A percentile compares a stretch with the other conserved stretches of the same genome.
These are phyloP conservation scores for Heliconius hewitsoni DNA, from an alignment of 1,140 invertebrate genomes.

Conservation along the genomic window DNA sequence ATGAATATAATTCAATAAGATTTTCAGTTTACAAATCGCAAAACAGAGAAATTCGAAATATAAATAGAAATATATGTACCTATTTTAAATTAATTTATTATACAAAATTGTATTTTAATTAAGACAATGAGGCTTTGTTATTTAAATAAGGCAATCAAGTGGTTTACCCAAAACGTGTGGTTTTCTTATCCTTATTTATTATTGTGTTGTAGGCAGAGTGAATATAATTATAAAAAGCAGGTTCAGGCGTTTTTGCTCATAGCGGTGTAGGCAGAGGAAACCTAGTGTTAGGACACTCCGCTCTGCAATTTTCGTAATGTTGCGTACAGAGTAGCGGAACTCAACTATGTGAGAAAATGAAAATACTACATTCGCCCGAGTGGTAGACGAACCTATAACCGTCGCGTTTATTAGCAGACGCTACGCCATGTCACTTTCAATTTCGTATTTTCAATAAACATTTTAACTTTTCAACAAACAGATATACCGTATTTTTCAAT, in stretches of 20 bases:
- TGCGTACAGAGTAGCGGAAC: too few relatives aligned
- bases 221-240: too few relatives aligned
- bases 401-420: too few relatives aligned
- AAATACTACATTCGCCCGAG: too few relatives aligned
- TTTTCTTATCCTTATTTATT: not conserved
- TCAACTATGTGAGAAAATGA: too few relatives aligned
- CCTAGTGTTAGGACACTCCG: too few relatives aligned
- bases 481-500: not conserved
- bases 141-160: conserved; percentile 3
- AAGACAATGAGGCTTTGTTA: not conserved
- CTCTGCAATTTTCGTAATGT: too few relatives aligned
- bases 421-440: not conserved
- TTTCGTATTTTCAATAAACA: not conserved
- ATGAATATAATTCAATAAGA: too few relatives aligned
- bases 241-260: too few relatives aligned
- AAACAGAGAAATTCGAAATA: not conserved
- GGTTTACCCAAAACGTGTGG: not conserved
- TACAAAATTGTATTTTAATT: not conserved
- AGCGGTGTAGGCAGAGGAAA: too few relatives aligned
- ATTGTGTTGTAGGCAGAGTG: too few relatives aligned
- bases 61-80: not conserved
- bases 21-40: not conserved
- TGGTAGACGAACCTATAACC: too few relatives aligned
- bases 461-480: not conserved
- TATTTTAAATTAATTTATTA: not conserved